Base-by-base conservation (phyloP, 2,797 vertebrate species). In the Anabas testudineus region DNA sequence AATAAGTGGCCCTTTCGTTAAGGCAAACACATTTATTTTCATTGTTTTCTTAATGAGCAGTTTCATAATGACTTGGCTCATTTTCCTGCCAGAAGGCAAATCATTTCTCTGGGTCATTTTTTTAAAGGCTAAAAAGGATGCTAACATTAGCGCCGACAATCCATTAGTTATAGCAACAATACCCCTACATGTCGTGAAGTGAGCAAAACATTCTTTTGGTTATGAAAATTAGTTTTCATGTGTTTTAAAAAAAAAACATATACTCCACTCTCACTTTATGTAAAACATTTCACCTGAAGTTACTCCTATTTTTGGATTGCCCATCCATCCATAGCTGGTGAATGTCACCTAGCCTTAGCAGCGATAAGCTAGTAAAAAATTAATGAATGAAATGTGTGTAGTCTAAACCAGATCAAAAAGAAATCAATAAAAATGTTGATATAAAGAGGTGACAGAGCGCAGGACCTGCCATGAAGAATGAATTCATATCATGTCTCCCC, bases 401-500 rank as follows among this genome's bases (percentile, higher is more conserved):
- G 42, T 74, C 18, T 2, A 22, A 67, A 55, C n/a, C 26, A 32
- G 21, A 67, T 61, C 8, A 52, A 65, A 58, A 62, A 42, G 19
- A 43, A 73, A 64, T 76, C 78, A 59, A 65, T 80, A 59, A 28
- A 67, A 61, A 37, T 34, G 37, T 26, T 43, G 62, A 13, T 61
- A 10, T 24, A 46, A 46, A 51, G 65, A 60, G 69, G 54, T 51
- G 72, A 59, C 58, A 49, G 62, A 14, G 21, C 53, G 51, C 61
- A 9, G 64, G 48, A 46, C 4, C 42, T 41, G 42, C 54, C 69
- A 14, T 15, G 12, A 45, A 9, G 58, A 49, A 61, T 70, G 52
- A 58, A 82, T 89, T 82, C 71, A 71, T 19, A 72, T 80, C 78
- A 49, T 56, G 72, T 58, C 45, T 32, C 19, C 47, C 10, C 37